Conservation (phyloP, 2,797 vertebrate genomes). For the Sciurus vulgaris region DNA sequence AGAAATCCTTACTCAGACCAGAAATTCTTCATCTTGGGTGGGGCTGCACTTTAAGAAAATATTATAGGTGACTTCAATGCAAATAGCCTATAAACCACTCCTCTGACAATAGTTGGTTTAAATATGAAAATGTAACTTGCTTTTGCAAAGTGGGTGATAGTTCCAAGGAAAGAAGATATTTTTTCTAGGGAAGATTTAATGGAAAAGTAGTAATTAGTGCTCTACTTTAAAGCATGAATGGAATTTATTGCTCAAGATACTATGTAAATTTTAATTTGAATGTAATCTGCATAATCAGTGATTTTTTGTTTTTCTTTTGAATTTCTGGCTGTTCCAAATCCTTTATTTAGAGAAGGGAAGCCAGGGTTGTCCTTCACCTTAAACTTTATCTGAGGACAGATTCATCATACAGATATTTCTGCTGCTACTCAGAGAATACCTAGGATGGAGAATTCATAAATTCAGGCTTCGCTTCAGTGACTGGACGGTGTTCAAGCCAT, state of each 20-base stretch:
- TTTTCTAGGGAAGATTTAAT: slow-evolving; percentile 2
- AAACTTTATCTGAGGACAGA: slow-evolving; percentile 52
- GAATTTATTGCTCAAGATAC: slow-evolving; percentile 34
- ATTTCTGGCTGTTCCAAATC: slow-evolving; percentile 15
- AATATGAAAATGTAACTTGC: slow-evolving; percentile 5
- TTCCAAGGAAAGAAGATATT: background rate
- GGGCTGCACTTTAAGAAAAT: background rate
- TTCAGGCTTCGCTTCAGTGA: slow-evolving; percentile 68
- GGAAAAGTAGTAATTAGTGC: slow-evolving; percentile 12
- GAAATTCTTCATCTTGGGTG: background rate
- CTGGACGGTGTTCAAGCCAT: slow-evolving; percentile 62
- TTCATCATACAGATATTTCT: slow-evolving; percentile 42
- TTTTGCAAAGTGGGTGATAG: background rate
- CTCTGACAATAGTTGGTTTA: background rate
- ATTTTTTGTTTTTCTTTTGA: background rate
- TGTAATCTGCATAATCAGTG: slow-evolving; percentile 9
- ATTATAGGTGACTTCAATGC: background rate
- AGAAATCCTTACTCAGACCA: background rate
- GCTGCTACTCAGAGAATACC: slow-evolving; percentile 48
- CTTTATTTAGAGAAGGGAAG: slow-evolving; percentile 56
- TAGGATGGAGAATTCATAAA: slow-evolving; percentile 68
- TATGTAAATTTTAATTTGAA: slow-evolving; percentile 64
- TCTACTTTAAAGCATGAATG: slow-evolving; percentile 30
- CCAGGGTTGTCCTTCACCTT: slow-evolving; percentile 62
- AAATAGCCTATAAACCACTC: background rate